A percentile compares a stretch with the other conserved stretches of the same genome.
Evolutionary conservation across 2,888 invertebrate species (phyloP).

Genomic region (Dicyrtomina minuta): DNA sequence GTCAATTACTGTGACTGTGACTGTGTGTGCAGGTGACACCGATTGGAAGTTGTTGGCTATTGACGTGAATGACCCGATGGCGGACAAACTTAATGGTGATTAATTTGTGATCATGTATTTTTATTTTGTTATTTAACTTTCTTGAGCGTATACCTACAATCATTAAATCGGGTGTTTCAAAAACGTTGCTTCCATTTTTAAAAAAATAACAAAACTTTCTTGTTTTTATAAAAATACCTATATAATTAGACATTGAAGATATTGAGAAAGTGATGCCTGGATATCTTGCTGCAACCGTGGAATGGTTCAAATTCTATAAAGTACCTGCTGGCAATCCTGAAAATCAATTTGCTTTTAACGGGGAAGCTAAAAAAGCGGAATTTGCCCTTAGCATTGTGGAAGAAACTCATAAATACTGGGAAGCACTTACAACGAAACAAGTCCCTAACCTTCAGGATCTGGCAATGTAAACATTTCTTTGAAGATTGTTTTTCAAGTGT

Average conservation of each 20-base stretch:
- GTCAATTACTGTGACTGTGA: not conserved
- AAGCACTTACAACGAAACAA: constrained; percentile 66
- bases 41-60: constrained; percentile 98
- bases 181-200: too few relatives aligned
- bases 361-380: constrained; percentile 82
- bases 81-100: constrained; percentile 73
- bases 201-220: too few relatives aligned
- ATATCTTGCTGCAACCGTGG: constrained; percentile 88
- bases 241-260: constrained; percentile 81
- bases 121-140: not conserved
- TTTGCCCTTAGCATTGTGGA: constrained; percentile 79
- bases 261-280: constrained; percentile 93
- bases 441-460: constrained; percentile 64
- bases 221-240: too few relatives aligned
- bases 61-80: constrained; percentile 87
- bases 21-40: constrained; percentile 75
- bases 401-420: constrained; percentile 78
- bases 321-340: constrained; percentile 96
- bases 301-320: constrained; percentile 99
- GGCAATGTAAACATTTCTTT: constrained; percentile 69
- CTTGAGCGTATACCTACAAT: too few relatives aligned
- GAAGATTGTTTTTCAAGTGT: not conserved
- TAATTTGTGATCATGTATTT: too few relatives aligned
- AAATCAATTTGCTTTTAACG: constrained; percentile 96
- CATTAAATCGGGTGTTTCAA: too few relatives aligned